A percentile compares a stretch with the other conserved stretches of the same genome.
Conservation (phyloP, 2,888 invertebrate genomes). For the Hyalella azteca region DNA sequence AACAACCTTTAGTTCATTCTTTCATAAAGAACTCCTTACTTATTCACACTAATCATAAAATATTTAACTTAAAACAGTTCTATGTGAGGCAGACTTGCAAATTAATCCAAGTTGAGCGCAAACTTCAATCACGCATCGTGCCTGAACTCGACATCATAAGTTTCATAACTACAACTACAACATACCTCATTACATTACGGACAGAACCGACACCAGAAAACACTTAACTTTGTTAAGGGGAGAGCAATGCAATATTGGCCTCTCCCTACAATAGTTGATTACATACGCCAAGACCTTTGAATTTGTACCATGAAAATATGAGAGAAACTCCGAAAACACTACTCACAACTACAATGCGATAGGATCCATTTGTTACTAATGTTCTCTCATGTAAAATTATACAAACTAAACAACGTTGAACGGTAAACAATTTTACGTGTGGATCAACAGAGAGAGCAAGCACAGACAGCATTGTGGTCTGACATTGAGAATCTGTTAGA, state of each 20-base stretch:
- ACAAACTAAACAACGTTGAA: not conserved
- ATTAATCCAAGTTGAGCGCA: too few species aligned
- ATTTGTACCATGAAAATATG: slow-evolving; percentile 24
- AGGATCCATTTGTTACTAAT: not conserved
- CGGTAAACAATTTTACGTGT: not conserved
- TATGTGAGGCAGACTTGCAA: too few species aligned
- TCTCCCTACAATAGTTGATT: not conserved
- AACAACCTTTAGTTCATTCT: too few species aligned
- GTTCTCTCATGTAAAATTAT: not conserved
- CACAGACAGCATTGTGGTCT: not conserved
- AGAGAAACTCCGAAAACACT: not conserved
- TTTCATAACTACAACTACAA: too few species aligned
- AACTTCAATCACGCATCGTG: too few species aligned
- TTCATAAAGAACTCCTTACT: too few species aligned
- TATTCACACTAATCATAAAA: too few species aligned
- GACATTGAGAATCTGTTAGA: not conserved
- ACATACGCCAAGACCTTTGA: not conserved
- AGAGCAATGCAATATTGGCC: not conserved
- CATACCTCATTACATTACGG: too few species aligned
- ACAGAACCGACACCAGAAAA: too few species aligned
- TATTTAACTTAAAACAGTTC: too few species aligned
- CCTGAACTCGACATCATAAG: too few species aligned
- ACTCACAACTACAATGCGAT: not conserved
- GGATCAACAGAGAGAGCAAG: not conserved
- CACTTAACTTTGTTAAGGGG: too few species aligned